These are phyloP conservation scores for Synchiropus splendidus DNA, from an alignment of 2,113 vertebrate species.

Conservation along the genomic window DNA sequence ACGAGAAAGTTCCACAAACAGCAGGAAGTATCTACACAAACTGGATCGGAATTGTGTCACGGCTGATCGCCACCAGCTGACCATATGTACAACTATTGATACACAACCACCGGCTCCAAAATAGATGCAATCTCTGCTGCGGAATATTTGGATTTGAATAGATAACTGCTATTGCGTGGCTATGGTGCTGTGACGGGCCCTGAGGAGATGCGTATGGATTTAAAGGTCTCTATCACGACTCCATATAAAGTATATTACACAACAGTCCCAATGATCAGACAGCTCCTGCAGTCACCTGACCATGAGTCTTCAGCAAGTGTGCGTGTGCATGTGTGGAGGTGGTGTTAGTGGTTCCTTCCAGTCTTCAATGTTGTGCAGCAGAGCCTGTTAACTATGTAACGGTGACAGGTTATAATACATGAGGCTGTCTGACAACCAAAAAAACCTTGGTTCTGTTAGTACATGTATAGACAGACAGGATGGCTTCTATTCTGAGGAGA, in stretches of 20 bases:
- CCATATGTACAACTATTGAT: slow-evolving; percentile 21
- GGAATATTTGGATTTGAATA: slow-evolving; percentile 35
- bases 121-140: slow-evolving; percentile 25
- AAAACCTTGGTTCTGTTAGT: slow-evolving; percentile 44
- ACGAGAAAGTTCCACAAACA: slow-evolving; percentile 18
- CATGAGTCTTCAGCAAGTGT: slow-evolving; percentile 23
- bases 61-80: slow-evolving; percentile 7
- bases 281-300: slow-evolving; percentile 43
- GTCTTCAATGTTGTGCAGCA: no score
- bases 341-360: slow-evolving; percentile 4
- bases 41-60: slow-evolving; percentile 13
- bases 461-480: slow-evolving; percentile 58
- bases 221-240: slow-evolving; percentile 16
- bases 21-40: slow-evolving; percentile 16
- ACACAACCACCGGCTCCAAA: slow-evolving; percentile 12
- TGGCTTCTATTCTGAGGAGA: slow-evolving; percentile 47
- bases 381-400: no score
- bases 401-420: slow-evolving; percentile 27
- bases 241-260: slow-evolving; percentile 30
- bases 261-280: slow-evolving; percentile 37
- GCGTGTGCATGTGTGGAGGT: slow-evolving; percentile 19
- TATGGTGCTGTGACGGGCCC: slow-evolving; percentile 34
- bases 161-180: slow-evolving; percentile 10
- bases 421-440: slow-evolving; percentile 27
- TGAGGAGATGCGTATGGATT: slow-evolving; percentile 52